These are phyloP conservation scores for Takifugu rubripes DNA, from an alignment of 2,797 vertebrate species.

Conservation along the genomic window DNA sequence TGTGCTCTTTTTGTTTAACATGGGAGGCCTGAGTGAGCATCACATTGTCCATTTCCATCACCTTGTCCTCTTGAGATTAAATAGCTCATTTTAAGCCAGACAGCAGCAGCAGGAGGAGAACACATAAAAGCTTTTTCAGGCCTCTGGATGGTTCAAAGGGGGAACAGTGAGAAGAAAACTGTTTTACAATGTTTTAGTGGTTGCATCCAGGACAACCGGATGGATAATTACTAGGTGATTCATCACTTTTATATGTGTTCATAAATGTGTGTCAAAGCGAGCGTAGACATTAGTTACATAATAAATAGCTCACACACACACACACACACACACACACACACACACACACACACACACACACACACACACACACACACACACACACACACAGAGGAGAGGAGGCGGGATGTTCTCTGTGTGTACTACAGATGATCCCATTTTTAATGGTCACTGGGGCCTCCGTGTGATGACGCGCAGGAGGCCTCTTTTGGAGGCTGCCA, in stretches of 20 bases:
- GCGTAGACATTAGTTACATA: constrained; percentile 12
- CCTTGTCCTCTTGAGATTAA: neutral
- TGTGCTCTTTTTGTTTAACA: constrained; percentile 1
- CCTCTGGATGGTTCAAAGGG: constrained; percentile 19
- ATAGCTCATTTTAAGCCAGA: constrained; percentile 1
- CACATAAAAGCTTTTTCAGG: constrained; percentile 31
- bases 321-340: no score
- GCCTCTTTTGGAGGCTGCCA: neutral
- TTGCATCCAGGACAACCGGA: constrained; percentile 45
- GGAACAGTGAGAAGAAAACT: neutral
- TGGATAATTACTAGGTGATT: constrained; percentile 36
- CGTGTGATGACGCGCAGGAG: neutral
- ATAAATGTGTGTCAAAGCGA: constrained; percentile 3
- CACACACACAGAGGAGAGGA: neutral
- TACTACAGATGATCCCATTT: no score
- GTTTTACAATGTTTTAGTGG: constrained; percentile 2
- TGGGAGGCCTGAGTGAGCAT: constrained; percentile 2
- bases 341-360: no score
- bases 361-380: no score
- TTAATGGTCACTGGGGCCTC: neutral
- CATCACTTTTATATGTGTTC: constrained; percentile 15
- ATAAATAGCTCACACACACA: neutral
- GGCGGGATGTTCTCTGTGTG: neutral
- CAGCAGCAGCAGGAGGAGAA: constrained; percentile 2
- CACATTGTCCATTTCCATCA: neutral